These are phyloP conservation scores for Takifugu flavidus DNA, from an alignment of 2,113 vertebrate species.

Conservation along the genomic window DNA sequence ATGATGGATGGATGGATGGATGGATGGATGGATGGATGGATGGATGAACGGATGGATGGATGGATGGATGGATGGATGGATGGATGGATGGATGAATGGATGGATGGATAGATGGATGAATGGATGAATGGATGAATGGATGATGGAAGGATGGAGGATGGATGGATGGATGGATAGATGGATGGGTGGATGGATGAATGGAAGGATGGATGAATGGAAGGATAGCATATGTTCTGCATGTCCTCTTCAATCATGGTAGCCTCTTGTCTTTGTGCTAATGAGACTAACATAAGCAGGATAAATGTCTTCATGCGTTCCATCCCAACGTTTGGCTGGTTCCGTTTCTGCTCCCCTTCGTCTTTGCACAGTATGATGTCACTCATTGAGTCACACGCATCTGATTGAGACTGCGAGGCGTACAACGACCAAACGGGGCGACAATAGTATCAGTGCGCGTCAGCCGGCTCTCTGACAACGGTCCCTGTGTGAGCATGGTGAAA, in stretches of 20 bases:
- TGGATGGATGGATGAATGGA: too few species aligned
- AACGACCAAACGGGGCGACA: conserved; percentile 49
- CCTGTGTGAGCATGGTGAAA: conserved; percentile 51
- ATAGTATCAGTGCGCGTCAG: conserved; percentile 57
- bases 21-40: too few species aligned
- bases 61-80: too few species aligned
- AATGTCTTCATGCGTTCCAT: too few species aligned
- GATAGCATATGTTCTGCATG: neutral
- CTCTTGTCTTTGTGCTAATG: too few species aligned
- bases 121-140: neutral
- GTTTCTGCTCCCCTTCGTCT: neutral
- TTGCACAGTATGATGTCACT: conserved; percentile 1
- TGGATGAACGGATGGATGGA: too few species aligned
- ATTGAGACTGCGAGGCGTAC: conserved; percentile 12
- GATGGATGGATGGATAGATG: neutral
- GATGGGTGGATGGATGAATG: neutral
- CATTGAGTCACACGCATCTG: conserved; percentile 12
- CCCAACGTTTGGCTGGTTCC: neutral
- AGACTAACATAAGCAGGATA: neutral
- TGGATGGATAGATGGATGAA: neutral
- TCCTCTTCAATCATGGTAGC: too few species aligned
- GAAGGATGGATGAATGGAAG: conserved; percentile 8
- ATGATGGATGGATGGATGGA: too few species aligned
- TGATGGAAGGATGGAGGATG: too few species aligned
- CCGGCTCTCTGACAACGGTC: conserved; percentile 57